Evolutionary conservation across 2,888 invertebrate species (phyloP).

Genomic region (Baccha elongata): DNA sequence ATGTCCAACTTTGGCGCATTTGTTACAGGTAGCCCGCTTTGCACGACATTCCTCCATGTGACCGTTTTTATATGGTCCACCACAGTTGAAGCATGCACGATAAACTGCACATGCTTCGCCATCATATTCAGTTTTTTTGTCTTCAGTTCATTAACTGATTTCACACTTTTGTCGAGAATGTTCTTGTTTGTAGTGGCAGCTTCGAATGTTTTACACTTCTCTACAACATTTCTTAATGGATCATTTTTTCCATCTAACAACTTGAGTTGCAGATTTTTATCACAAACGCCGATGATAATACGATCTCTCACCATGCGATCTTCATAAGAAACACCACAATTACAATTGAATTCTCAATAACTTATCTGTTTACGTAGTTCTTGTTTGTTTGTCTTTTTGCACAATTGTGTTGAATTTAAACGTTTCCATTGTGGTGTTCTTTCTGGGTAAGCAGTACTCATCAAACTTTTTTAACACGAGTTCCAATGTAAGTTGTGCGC

Average conservation of each 20-base stretch:
- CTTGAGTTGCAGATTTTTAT: conserved; percentile 72
- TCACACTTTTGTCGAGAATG: conserved; percentile 36
- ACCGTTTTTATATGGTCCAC: neutral
- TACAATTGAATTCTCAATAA: conserved; percentile 65
- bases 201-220: too few relatives aligned
- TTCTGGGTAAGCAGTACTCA: conserved; percentile 54
- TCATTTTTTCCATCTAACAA: conserved; percentile 66
- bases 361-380: too few relatives aligned
- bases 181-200: conserved; percentile 35
- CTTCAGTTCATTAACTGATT: neutral
- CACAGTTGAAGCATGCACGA: too few relatives aligned
- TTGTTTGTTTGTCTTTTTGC: too few relatives aligned
- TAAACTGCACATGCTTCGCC: conserved; percentile 2
- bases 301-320: conserved; percentile 71
- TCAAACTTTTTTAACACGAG: too few relatives aligned
- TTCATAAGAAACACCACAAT: conserved; percentile 61
- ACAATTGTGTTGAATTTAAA: too few relatives aligned
- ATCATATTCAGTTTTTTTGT: neutral
- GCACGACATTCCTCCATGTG: conserved; percentile 41
- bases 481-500: conserved; percentile 38
- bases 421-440: conserved; percentile 45
- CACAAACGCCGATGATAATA: conserved; percentile 65
- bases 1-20: conserved; percentile 13
- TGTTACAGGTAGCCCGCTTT: conserved; percentile 24
- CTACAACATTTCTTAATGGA: conserved; percentile 55